Percentiles rank a stretch among this genome's conserved stretches.
phyloP scores from a whole-genome alignment of 2,888 invertebrate species.

The Invenusta paracnida region DNA sequence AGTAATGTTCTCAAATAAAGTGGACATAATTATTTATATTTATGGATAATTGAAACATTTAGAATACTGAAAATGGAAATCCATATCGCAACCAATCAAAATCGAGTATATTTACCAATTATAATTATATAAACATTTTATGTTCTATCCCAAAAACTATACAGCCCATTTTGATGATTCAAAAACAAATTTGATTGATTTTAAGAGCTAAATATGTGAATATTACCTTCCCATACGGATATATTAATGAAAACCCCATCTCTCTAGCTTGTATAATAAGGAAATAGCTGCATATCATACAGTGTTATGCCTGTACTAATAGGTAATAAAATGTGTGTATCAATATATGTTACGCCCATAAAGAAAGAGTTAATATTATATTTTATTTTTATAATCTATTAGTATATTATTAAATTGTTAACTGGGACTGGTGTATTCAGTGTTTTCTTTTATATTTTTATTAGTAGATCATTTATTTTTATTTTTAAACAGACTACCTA shows the following conservation, averaged over 20 bases:
- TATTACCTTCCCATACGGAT: background rate
- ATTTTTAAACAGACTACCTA: no score
- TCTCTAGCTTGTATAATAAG: no score
- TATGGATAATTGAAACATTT: background rate
- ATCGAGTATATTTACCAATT: background rate
- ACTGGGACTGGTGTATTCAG: no score
- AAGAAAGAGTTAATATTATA: no score
- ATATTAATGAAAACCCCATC: background rate
- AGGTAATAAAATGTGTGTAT: no score
- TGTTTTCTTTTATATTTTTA: no score
- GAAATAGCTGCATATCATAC: no score
- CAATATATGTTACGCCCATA: no score
- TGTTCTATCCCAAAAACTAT: background rate
- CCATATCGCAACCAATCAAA: background rate
- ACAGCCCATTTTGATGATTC: background rate
- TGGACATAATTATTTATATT: background rate
- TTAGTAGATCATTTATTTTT: no score
- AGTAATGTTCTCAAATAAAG: background rate
- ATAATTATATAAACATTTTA: background rate
- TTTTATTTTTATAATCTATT: no score
- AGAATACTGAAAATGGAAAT: background rate
- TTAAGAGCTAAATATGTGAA: background rate
- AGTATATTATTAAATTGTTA: no score
- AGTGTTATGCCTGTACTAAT: no score
- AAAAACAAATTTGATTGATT: background rate